Base-by-base conservation (phyloP, 2,888 invertebrate genomes). In the Tromatobia lineatoria region DNA sequence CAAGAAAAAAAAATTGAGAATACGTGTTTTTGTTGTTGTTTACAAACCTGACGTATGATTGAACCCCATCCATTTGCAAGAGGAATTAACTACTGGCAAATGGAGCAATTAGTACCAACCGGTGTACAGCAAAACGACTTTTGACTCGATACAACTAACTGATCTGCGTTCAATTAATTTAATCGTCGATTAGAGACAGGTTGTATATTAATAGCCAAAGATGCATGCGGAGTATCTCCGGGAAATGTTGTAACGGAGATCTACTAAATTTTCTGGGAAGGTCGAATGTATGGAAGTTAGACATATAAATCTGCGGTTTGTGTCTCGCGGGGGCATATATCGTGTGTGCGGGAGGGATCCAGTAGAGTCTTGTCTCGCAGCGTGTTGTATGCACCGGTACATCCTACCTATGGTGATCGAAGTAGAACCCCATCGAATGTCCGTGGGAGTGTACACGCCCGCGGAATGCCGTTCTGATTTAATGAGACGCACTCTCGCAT, bases 381-480 rank as follows among this genome's bases (percentile, higher is more conserved):
- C 93, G 92, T 93, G 93, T 92, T 91, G 93, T 91, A 90, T 89
- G 90, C 90, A 87, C 87, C 87, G 90, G 89, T 91, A 91, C 91
- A 92, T 90, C 90, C 91, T 92, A 89, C 90, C 91, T 90, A 91
- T 88, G 92, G 90, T 92, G 92, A 92, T 92, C 92, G 91, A 92
- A 92, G 91, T 91, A 91, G 92, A 92, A 92, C 91, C 92, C 92
- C 92, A 91, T 92, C 91, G 92, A 92, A 92, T 88, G 91, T 90
- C 92, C 93, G 93, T 93, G 93, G 93, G 93, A 93, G 93, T 93
- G 92, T 93, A 93, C 93, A 93, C 91, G 93, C 90, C 90, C 91
- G 89, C 90, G 93, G 93, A 93, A 93, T 94, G 93, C 93, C 91
- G 93, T 93, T 93, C 93, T 93, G 93, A 93, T 93, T 93, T 93